A percentile compares a stretch with the other conserved stretches of the same genome.
Evolutionary conservation across 1,140 invertebrate genomes (phyloP).

Genomic region (Drosophila lacertosa): DNA sequence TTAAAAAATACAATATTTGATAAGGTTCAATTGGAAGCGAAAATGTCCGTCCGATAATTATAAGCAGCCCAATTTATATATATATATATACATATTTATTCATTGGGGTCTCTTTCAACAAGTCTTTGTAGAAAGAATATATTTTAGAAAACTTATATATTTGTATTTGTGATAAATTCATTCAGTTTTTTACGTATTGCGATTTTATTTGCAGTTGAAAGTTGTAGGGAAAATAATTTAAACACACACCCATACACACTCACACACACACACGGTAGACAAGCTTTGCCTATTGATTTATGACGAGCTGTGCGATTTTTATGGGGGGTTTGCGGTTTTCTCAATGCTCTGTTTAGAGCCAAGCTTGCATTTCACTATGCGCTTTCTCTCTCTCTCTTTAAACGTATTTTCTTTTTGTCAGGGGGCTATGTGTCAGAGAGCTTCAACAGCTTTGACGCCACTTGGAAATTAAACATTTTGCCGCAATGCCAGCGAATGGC

Average conservation of each 20-base stretch:
- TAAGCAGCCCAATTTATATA: too few species aligned
- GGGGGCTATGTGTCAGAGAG: too few species aligned
- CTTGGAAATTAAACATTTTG: slow-evolving; percentile 75
- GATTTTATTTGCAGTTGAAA: too few species aligned
- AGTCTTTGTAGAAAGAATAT: too few species aligned
- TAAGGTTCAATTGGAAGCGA: too few species aligned
- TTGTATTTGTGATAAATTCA: too few species aligned
- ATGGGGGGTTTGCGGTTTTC: slow-evolving; percentile 44
- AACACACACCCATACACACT: neutral
- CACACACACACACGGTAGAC: neutral
- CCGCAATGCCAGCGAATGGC: slow-evolving; percentile 46
- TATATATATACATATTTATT: too few species aligned
- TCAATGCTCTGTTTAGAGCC: slow-evolving; percentile 47
- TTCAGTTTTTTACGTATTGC: too few species aligned
- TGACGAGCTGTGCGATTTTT: slow-evolving; percentile 35
- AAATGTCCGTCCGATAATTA: too few species aligned
- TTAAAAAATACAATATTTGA: slow-evolving; percentile 1
- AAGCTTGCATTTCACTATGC: slow-evolving; percentile 53
- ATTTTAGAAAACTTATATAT: too few species aligned
- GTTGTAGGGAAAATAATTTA: too few species aligned
- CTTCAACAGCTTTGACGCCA: slow-evolving; percentile 50
- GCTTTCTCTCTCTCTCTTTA: neutral
- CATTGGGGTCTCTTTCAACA: too few species aligned
- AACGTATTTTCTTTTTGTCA: neutral
- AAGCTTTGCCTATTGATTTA: neutral